Base-by-base conservation (phyloP, 37 sponge, comb jelly and placozoan species). In the Tethya wilhelma region DNA sequence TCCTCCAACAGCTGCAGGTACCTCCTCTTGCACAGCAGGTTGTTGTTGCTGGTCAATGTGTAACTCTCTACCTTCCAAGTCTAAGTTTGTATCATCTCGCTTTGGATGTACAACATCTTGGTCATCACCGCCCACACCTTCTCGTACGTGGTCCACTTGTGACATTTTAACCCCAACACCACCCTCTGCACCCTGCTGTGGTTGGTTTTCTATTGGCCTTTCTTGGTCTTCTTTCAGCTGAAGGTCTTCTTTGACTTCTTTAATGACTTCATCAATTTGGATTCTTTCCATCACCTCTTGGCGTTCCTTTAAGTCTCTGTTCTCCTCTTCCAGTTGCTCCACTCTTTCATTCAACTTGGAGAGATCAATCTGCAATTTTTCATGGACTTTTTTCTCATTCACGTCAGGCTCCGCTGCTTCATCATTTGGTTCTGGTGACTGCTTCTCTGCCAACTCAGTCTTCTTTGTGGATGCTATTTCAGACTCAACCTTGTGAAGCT, bases 261-360 rank as follows among this genome's bases (percentile, higher is more conserved):
- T 43, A 19, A 45, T 29, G 49, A 45, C 37, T 2, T 46, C 81
- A 0, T 73, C 69, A 14, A 56, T 57, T 79, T 65, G 77, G 3
- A 45, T 37, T 3, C 59, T 23, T 38, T 64, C 59, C 0, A 64
- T 67, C 1, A 55, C 77, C n/a, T 63, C 40, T 62, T 78, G 67
- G 9, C 75, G 11, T 43, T 83, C 74, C 17, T 69, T 79, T 64
- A 79, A 44, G 20, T 79, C 46, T 32, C 71, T 34, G 38, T 87
- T 87, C 11, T 74, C 86, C 11, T 74, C 76, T 38, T 76, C 72
- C 59, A 80, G 38, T 37, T 78, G 42, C 11, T 84, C 44, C 19
- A 67, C 4, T 1, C 72, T 44, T 0, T 70, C 74, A 23, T 66
- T 53, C 7, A 77, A 34, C 62, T 64, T 64, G 22, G 43, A 19